A percentile compares a stretch with the other conserved stretches of the same genome.
These are phyloP conservation scores for Clavelina lepadiformis DNA, from an alignment of 23 tunicate genomes.

Conservation along the genomic window DNA sequence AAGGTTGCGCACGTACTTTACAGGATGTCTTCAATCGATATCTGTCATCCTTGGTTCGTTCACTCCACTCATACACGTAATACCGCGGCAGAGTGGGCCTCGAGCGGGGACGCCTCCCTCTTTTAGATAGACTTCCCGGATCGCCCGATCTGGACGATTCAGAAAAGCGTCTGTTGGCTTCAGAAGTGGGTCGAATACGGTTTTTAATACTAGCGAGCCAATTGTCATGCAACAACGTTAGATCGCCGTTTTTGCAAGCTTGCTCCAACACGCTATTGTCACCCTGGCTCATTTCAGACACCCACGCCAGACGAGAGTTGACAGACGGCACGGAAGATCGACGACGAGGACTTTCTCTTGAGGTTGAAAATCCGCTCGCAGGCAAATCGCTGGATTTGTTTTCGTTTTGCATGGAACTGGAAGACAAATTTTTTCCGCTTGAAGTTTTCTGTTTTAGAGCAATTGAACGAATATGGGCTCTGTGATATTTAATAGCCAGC, in stretches of 20 bases:
- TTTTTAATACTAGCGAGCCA: slow-evolving; percentile 21
- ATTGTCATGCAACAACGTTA: slow-evolving; percentile 35
- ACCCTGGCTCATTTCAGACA: slow-evolving; percentile 21
- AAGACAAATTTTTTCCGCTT: not conserved
- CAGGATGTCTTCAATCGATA: not conserved
- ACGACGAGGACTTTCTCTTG: slow-evolving; percentile 12
- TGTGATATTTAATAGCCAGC: slow-evolving; percentile 10
- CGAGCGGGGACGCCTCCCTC: slow-evolving; percentile 4
- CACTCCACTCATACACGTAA: slow-evolving; percentile 44
- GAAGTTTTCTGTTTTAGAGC: slow-evolving; percentile 1
- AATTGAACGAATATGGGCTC: slow-evolving; percentile 17
- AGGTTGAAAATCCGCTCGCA: not conserved
- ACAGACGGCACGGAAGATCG: slow-evolving; percentile 25
- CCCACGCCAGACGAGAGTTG: slow-evolving; percentile 45
- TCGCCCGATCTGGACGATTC: not conserved
- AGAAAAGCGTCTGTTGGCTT: not conserved
- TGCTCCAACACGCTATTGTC: slow-evolving; percentile 27
- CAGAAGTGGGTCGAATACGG: not conserved
- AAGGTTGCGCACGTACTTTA: slow-evolving; percentile 1
- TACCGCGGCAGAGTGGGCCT: slow-evolving; percentile 1
- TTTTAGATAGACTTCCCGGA: no score
- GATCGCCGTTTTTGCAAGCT: slow-evolving; percentile 38
- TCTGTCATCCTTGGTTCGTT: slow-evolving; percentile 41
- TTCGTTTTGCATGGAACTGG: not conserved
- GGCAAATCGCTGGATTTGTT: not conserved